Base-by-base conservation (phyloP, 2,888 invertebrate genomes). In the Pandemis corylana region DNA sequence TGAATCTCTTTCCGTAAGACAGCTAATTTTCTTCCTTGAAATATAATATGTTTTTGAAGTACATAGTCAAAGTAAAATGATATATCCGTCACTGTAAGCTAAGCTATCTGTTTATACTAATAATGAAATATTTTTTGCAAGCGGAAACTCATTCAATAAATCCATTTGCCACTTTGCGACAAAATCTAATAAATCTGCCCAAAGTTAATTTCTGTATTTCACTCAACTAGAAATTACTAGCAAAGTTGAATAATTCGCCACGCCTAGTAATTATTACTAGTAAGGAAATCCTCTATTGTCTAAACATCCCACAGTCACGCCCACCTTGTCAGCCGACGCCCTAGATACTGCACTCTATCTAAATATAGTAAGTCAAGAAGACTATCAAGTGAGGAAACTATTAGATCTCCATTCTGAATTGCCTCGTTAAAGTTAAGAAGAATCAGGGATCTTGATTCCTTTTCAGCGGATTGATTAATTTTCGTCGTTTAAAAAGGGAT, bases 331-430 rank as follows among this genome's bases (percentile, higher is more conserved):
- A 81, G 81, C 77, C 80, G 80, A 82, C 83, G 88, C 82, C 89
- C 90, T 89, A 91, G 85, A 88, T 90, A 83, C 80, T 68, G 76
- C 78, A 78, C 76, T 59, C 9, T 51, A 49, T 81, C 86, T 89
- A 87, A 86, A 89, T 88, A 87, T 84, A 86, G 81, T 46, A 46
- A 46, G 46, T 46, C 76, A 82, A 78, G 79, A 85, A 82, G 76
- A 80, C 82, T 79, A 80, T 84, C 79, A 81, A 77, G 77, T 73
- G 76, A 65, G 76, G 71, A 78, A 77, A 77, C 77, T 75, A 64
- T 9, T 41, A 59, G n/a, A 64, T 42, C 56, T 15, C 5, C 2
- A n/a, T 7, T 28, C 5, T 49, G 28, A 67, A 53, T 59, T 67
- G 68, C n/a, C 49, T 68, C 36, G 63, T 44, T 56, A 12, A 51